A percentile compares a stretch with the other conserved stretches of the same genome.
These are phyloP conservation scores for Xylophagus ater DNA, from an alignment of 2,888 invertebrate genomes.

Conservation along the genomic window DNA sequence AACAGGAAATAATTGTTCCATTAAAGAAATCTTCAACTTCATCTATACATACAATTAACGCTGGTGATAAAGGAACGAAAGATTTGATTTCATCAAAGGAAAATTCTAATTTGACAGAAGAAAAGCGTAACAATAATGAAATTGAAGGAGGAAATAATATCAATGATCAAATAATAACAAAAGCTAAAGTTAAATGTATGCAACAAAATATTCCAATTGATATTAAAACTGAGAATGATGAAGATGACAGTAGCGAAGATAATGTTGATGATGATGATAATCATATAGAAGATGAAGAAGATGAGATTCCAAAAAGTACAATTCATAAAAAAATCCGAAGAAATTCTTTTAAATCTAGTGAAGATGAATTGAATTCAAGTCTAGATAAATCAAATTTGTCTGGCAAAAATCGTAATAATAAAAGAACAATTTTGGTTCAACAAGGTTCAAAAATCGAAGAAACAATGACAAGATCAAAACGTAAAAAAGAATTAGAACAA, in stretches of 20 bases:
- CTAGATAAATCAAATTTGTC: no score
- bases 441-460: conserved; percentile 21
- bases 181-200: conserved; percentile 14
- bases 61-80: no score
- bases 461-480: conserved; percentile 39
- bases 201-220: conserved; percentile 9
- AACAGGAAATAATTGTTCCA: no score
- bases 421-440: no score
- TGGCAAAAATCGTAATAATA: no score
- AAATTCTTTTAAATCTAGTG: no score
- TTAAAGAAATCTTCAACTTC: no score
- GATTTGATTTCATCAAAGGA: no score
- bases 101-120: conserved; percentile 1
- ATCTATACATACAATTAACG: no score
- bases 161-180: conserved; percentile 13
- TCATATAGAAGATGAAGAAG: conserved; percentile 1
- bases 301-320: not conserved
- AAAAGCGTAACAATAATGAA: not conserved
- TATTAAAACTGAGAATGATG: conserved; percentile 11
- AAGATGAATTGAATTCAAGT: conserved; percentile 1
- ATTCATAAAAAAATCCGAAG: no score
- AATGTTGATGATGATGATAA: no score
- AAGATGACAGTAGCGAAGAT: conserved; percentile 4
- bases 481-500: conserved; percentile 33
- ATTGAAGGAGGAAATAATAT: no score